Percentiles rank a stretch among this genome's conserved stretches.
These are phyloP conservation scores for Hyposoter didymator DNA, from an alignment of 2,888 invertebrate genomes.

Conservation along the genomic window DNA sequence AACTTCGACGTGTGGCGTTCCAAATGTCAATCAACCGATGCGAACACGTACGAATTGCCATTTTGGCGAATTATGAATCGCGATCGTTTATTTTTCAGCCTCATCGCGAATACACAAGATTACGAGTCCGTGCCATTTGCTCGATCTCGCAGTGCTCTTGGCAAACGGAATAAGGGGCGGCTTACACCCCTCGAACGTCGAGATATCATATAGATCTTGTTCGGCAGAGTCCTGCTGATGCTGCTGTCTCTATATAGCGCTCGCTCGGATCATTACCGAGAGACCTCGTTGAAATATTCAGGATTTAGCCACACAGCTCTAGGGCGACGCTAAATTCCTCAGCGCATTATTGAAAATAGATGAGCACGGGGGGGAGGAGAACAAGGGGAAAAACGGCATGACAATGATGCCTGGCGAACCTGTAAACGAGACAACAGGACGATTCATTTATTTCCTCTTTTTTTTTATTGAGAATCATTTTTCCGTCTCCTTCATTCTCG, in stretches of 20 bases:
- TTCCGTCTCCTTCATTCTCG: not conserved
- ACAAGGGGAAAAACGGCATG: constrained; percentile 14
- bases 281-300: constrained; percentile 71
- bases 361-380: constrained; percentile 46
- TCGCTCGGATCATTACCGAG: constrained; percentile 65
- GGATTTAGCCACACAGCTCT: constrained; percentile 65
- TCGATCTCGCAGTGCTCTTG: constrained; percentile 29
- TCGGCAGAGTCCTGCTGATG: constrained; percentile 13
- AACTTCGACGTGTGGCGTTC: constrained; percentile 38
- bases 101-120: not conserved
- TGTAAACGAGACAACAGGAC: constrained; percentile 45
- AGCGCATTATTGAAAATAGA: constrained; percentile 73
- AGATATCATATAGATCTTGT: constrained; percentile 23
- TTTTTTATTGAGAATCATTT: not conserved
- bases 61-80: too few species aligned
- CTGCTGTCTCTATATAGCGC: constrained; percentile 11
- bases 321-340: constrained; percentile 65
- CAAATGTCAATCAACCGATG: constrained; percentile 29
- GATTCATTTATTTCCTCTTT: constrained; percentile 25
- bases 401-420: constrained; percentile 22
- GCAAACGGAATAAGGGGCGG: constrained; percentile 9
- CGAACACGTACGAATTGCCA: not conserved
- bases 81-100: not conserved
- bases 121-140: constrained; percentile 33
- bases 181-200: constrained; percentile 35